Conservation (phyloP, 2,888 invertebrate species). For the Gryllus longicercus region DNA sequence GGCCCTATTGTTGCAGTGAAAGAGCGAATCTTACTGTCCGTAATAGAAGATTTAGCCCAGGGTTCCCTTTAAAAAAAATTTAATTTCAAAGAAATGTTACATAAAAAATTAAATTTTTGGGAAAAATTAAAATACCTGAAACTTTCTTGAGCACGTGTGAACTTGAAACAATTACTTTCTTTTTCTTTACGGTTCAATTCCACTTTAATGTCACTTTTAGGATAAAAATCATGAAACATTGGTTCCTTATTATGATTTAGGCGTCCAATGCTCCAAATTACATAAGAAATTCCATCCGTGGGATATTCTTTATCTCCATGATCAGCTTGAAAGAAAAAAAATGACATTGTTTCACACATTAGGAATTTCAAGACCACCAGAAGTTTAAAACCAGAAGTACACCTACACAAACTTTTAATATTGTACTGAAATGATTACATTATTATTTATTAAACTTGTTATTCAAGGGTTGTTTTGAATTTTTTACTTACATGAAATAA, state of each 20-base stretch:
- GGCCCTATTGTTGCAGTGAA: slow-evolving; percentile 82
- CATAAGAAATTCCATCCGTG: slow-evolving; percentile 57
- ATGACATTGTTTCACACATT: background rate
- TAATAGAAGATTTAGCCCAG: slow-evolving; percentile 53
- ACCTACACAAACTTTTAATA: background rate
- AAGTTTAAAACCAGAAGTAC: background rate
- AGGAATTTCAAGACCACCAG: background rate
- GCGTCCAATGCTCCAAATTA: slow-evolving; percentile 82
- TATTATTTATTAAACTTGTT: too few relatives aligned
- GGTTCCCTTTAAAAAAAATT: slow-evolving; percentile 43
- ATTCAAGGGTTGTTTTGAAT: background rate
- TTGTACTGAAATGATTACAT: too few relatives aligned
- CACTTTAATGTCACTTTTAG: slow-evolving; percentile 64
- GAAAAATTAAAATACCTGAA: slow-evolving; percentile 46
- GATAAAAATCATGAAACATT: slow-evolving; percentile 77
- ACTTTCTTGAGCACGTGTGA: slow-evolving; percentile 52
- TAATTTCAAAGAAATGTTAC: slow-evolving; percentile 10
- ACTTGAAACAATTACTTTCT: slow-evolving; percentile 69
- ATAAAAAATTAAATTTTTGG: slow-evolving; percentile 38
- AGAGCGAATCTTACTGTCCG: slow-evolving; percentile 63
- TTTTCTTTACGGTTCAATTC: slow-evolving; percentile 64
- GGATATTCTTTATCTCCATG: slow-evolving; percentile 70
- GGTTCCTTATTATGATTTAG: slow-evolving; percentile 75
- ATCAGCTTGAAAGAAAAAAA: slow-evolving; percentile 59
- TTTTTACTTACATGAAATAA: slow-evolving; percentile 64